Evolutionary conservation across 2,797 vertebrate species (phyloP).

Genomic region (Sylvilagus floridanus): DNA sequence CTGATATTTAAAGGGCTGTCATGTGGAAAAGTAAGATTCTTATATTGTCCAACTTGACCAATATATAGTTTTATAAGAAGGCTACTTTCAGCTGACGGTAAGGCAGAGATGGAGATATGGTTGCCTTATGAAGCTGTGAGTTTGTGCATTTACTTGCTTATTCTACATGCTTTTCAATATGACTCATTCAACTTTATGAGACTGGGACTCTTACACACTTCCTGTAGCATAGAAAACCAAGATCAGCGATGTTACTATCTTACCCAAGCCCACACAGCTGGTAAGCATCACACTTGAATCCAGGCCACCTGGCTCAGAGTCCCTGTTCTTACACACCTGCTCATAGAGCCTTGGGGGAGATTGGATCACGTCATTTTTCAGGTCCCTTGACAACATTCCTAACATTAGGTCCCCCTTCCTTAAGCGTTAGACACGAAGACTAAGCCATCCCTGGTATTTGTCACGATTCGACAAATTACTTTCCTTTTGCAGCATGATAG

Average conservation of each 20-base stretch:
- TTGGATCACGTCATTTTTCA: neutral
- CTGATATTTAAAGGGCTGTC: conserved; percentile 4
- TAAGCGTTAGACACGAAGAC: neutral
- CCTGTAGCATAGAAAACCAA: conserved; percentile 61
- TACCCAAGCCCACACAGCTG: neutral
- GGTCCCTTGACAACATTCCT: conserved; percentile 20
- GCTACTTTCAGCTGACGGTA: neutral
- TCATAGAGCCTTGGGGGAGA: neutral
- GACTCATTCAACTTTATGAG: neutral
- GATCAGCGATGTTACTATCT: neutral
- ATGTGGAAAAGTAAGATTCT: neutral
- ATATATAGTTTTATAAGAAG: neutral
- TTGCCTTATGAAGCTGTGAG: neutral
- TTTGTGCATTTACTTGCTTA: neutral
- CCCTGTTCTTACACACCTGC: neutral
- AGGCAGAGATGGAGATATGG: neutral
- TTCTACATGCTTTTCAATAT: neutral
- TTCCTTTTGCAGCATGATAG: neutral
- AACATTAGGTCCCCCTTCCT: neutral
- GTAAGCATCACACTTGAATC: neutral
- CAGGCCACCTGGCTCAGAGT: neutral
- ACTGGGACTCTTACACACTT: neutral
- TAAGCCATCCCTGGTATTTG: conserved; percentile 15
- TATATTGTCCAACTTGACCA: neutral
- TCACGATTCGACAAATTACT: conserved; percentile 35